Evolutionary conservation across 2,888 invertebrate species (phyloP).

Genomic region (Eustalomyia histrio): DNA sequence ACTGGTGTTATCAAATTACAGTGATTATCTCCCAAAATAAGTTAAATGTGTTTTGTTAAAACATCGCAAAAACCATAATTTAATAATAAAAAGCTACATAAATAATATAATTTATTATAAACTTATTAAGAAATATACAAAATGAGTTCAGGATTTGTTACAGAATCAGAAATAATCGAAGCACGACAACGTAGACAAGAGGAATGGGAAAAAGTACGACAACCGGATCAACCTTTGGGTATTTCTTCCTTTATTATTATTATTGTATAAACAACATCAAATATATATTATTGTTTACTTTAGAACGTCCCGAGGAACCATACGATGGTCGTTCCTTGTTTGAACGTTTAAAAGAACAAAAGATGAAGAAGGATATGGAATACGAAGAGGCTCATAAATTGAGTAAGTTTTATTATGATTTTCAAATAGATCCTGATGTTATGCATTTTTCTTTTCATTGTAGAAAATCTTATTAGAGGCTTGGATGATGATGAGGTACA

Average conservation of each 20-base stretch:
- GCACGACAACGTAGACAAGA: conserved; percentile 90
- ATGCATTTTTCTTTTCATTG: neutral
- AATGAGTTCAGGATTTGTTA: conserved; percentile 96
- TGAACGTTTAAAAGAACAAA: conserved; percentile 95
- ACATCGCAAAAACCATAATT: neutral
- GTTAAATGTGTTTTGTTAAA: conserved; percentile 1
- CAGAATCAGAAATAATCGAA: conserved; percentile 92
- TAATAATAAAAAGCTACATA: neutral
- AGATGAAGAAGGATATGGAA: conserved; percentile 93
- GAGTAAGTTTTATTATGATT: conserved; percentile 83
- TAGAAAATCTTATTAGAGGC: conserved; percentile 92
- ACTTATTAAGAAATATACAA: conserved; percentile 17
- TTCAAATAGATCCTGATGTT: neutral
- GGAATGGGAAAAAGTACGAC: conserved; percentile 97
- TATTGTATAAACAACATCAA: neutral
- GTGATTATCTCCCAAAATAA: no score
- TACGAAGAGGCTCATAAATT: conserved; percentile 97
- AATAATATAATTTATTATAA: conserved; percentile 48
- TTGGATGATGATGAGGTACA: conserved; percentile 98
- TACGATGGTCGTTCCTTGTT: conserved; percentile 93
- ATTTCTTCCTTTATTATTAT: no score
- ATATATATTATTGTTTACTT: conserved; percentile 63
- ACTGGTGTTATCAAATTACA: no score
- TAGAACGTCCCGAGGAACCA: conserved; percentile 93
- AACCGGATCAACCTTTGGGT: conserved; percentile 94